Evolutionary conservation across 1,140 invertebrate genomes (phyloP).

Genomic region (Whitmania pigra): DNA sequence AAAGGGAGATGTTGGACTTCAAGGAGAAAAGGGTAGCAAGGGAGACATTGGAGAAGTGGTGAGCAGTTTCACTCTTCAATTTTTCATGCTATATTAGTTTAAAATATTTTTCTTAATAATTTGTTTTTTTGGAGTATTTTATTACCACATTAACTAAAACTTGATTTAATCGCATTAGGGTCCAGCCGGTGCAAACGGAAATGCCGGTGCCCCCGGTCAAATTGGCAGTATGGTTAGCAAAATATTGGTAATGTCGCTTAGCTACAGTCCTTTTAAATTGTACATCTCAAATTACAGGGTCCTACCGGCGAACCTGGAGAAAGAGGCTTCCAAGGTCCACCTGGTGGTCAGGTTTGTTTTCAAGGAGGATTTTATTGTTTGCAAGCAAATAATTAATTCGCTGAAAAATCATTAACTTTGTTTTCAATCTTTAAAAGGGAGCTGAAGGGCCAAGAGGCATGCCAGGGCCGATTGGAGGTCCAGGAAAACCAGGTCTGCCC

Average conservation of each 20-base stretch:
- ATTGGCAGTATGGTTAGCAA: slow-evolving; percentile 24
- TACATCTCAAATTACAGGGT: slow-evolving; percentile 22
- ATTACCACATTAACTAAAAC: too few species aligned
- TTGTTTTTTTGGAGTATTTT: too few species aligned
- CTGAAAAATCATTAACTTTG: slow-evolving; percentile 47
- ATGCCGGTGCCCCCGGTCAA: slow-evolving; percentile 28
- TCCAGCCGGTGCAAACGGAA: slow-evolving; percentile 31
- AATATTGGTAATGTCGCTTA: slow-evolving; percentile 15
- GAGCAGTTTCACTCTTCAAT: neutral
- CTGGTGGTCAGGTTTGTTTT: slow-evolving; percentile 52
- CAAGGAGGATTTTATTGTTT: neutral
- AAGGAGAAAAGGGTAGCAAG: slow-evolving; percentile 56
- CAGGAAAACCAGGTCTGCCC: slow-evolving; percentile 58
- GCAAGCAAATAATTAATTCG: slow-evolving; percentile 48
- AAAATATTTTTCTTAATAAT: too few species aligned
- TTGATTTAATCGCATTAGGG: slow-evolving; percentile 25
- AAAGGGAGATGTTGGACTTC: slow-evolving; percentile 49
- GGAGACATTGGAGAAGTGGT: slow-evolving; percentile 28
- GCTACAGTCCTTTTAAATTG: slow-evolving; percentile 40
- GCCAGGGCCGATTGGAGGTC: slow-evolving; percentile 58
- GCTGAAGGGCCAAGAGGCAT: slow-evolving; percentile 58
- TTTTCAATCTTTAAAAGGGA: slow-evolving; percentile 26
- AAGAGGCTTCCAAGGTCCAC: slow-evolving; percentile 52
- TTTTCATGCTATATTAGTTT: neutral
- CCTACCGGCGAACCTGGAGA: slow-evolving; percentile 54